Conservation (phyloP, 2,113 vertebrate genomes). For the Harpagus bidentatus region DNA sequence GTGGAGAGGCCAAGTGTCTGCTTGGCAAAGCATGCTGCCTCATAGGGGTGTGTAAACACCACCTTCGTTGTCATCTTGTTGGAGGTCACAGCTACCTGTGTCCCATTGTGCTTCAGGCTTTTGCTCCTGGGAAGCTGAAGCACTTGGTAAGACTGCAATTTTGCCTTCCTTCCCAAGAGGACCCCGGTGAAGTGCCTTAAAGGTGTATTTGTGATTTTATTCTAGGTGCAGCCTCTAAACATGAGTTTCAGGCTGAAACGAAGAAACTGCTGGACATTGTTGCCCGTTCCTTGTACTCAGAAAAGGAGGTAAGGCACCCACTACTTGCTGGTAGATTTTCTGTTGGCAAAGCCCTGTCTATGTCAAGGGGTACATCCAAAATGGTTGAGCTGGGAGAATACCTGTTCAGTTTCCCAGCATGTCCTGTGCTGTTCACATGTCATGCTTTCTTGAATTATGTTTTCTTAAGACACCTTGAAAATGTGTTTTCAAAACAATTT, state of each 20-base stretch:
- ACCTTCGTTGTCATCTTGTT: not conserved
- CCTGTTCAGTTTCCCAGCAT: not conserved
- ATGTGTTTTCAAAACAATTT: not conserved
- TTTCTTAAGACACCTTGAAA: not conserved
- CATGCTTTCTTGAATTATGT: not conserved
- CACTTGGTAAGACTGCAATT: not conserved
- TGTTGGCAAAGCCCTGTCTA: not conserved
- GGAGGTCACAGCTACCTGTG: not conserved
- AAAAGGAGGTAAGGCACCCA: slow-evolving; percentile 86
- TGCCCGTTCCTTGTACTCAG: slow-evolving; percentile 92
- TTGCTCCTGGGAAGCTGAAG: not conserved
- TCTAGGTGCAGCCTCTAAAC: slow-evolving; percentile 83
- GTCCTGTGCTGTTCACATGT: not conserved
- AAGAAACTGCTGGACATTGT: slow-evolving; percentile 97
- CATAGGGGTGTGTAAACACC: not conserved
- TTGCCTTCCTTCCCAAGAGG: not conserved
- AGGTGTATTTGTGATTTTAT: not conserved
- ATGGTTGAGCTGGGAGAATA: not conserved
- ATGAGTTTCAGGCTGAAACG: slow-evolving; percentile 97
- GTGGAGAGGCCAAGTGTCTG: not conserved
- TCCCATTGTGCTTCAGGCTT: not conserved
- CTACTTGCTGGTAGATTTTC: not conserved
- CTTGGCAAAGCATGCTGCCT: not conserved
- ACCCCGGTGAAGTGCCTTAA: not conserved
- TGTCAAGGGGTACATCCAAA: not conserved